A percentile compares a stretch with the other conserved stretches of the same genome.
Conservation (phyloP, 2,888 invertebrate genomes). For the Ophioninae sp. region DNA sequence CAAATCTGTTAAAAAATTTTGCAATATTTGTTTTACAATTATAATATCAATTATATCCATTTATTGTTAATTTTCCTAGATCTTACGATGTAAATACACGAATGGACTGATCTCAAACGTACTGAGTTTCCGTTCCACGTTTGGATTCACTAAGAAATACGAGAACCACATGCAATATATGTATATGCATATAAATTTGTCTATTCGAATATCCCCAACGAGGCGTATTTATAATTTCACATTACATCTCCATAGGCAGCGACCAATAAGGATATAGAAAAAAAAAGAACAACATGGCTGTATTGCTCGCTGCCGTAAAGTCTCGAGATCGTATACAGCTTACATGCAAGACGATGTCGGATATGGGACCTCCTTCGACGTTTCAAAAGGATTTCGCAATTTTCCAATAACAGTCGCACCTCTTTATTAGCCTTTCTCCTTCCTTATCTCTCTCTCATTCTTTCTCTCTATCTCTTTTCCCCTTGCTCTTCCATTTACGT, state of each 20-base stretch:
- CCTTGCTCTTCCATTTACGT: background rate
- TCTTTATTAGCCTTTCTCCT: conserved; percentile 7
- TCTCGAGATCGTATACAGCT: conserved; percentile 29
- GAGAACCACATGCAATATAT: conserved; percentile 23
- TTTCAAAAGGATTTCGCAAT: conserved; percentile 57
- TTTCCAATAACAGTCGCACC: conserved; percentile 53
- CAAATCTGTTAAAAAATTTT: too few relatives aligned
- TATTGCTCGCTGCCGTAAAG: conserved; percentile 25
- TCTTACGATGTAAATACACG: background rate
- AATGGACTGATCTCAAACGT: conserved; percentile 29
- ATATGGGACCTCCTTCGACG: conserved; percentile 55
- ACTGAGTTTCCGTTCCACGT: conserved; percentile 45
- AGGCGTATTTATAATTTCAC: conserved; percentile 55
- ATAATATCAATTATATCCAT: background rate
- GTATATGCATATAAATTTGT: conserved; percentile 10
- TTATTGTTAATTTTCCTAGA: background rate
- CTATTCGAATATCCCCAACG: conserved; percentile 38
- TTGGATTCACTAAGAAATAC: conserved; percentile 24
- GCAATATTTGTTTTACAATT: too few relatives aligned
- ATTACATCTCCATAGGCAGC: conserved; percentile 43
- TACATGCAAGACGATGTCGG: conserved; percentile 31
- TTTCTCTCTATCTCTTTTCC: background rate
- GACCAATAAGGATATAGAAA: conserved; percentile 33
- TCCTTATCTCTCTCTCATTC: background rate
- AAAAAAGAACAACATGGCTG: conserved; percentile 35